phyloP scores from a whole-genome alignment of 1,140 invertebrate species.

The Drosophila grimshawi region DNA sequence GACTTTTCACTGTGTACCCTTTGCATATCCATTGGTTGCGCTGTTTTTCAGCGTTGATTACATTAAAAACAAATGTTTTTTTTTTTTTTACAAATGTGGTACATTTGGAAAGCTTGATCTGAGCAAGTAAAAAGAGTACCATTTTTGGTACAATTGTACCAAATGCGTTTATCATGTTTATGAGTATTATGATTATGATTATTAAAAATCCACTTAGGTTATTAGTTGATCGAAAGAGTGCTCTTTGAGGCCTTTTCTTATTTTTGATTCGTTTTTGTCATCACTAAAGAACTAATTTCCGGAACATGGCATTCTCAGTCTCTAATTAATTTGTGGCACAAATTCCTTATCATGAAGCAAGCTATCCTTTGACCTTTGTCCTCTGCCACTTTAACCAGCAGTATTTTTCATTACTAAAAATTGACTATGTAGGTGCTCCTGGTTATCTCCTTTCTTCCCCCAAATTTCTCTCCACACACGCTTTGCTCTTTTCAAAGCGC shows the following conservation, averaged over 20 bases:
- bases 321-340: neutral
- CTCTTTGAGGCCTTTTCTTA: too few relatives aligned
- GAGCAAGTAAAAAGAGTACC: neutral
- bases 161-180: neutral
- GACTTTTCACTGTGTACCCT: constrained; percentile 1
- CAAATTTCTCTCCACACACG: too few relatives aligned
- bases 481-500: too few relatives aligned
- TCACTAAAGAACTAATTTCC: neutral
- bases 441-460: too few relatives aligned
- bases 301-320: neutral
- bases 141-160: neutral
- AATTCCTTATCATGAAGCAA: neutral
- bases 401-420: too few relatives aligned
- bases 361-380: neutral
- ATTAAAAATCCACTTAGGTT: neutral
- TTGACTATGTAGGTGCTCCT: too few relatives aligned
- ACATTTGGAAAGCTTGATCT: neutral
- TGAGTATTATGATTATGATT: too few relatives aligned
- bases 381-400: neutral
- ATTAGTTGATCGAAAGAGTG: neutral
- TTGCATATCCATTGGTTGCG: neutral
- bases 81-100: neutral
- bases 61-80: neutral
- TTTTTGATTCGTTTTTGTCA: neutral
- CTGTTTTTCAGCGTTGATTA: constrained; percentile 1